Evolutionary conservation across 2,888 invertebrate genomes (phyloP).

Genomic region (Pandemis cinnamomeana): DNA sequence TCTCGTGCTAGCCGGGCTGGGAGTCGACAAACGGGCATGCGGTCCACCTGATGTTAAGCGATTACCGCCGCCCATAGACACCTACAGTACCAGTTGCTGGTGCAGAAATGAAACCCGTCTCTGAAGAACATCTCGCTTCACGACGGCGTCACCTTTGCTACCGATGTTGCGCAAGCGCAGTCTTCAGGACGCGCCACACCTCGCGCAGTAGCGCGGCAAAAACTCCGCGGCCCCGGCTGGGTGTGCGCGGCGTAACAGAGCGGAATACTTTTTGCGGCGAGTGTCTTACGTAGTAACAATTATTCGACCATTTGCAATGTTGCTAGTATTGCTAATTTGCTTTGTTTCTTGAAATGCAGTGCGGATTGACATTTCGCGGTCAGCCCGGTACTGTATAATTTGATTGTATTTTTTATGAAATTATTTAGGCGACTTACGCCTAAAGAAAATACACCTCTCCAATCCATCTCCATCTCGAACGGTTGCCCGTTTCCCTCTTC

Average conservation of each 20-base stretch:
- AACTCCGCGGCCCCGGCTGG: neutral
- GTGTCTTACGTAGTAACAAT: conserved; percentile 1
- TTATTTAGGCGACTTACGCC: too few species aligned
- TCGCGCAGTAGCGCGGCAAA: neutral
- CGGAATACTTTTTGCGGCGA: conserved; percentile 31
- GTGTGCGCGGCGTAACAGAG: conserved; percentile 8
- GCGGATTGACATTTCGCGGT: neutral
- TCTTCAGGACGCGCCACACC: neutral
- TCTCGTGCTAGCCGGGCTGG: too few species aligned
- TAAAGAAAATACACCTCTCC: too few species aligned
- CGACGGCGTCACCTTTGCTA: neutral
- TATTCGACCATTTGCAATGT: neutral
- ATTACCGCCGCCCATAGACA: too few species aligned
- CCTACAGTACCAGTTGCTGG: too few species aligned
- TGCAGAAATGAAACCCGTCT: too few species aligned
- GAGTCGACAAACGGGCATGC: too few species aligned
- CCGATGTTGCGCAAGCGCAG: neutral
- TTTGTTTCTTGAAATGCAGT: neutral
- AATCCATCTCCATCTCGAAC: too few species aligned
- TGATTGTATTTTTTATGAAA: too few species aligned
- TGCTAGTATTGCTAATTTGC: conserved; percentile 5
- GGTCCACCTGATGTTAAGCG: too few species aligned
- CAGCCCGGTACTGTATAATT: neutral
- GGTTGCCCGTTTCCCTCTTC: too few species aligned
- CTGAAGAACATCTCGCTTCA: neutral